phyloP scores from a whole-genome alignment of 2,888 invertebrate species.

The Acanthosepion esculentum region DNA sequence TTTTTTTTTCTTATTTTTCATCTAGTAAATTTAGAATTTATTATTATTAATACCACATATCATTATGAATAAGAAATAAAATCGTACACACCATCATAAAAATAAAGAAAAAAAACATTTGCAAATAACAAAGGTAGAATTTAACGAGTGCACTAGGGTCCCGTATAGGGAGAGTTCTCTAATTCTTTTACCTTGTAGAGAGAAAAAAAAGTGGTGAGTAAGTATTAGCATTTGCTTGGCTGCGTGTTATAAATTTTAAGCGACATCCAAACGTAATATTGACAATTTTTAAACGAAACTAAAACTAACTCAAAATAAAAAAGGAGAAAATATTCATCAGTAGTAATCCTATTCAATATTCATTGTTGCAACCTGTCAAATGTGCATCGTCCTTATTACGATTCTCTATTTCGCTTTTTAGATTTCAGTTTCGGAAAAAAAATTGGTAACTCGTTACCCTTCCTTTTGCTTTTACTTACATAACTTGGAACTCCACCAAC shows the following conservation, averaged over 20 bases:
- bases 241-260: no score
- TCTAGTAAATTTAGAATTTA: neutral
- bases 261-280: no score
- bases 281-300: no score
- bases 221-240: no score
- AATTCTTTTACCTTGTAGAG: neutral
- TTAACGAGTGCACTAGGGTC: neutral
- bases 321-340: no score
- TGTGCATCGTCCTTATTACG: no score
- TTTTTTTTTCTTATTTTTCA: no score
- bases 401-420: no score
- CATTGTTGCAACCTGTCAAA: no score
- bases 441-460: neutral
- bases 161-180: neutral
- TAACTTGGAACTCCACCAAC: neutral
- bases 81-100: neutral
- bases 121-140: slow-evolving; percentile 8
- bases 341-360: no score
- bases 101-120: neutral
- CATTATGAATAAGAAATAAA: neutral
- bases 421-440: neutral
- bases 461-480: neutral
- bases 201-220: neutral
- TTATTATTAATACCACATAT: neutral
- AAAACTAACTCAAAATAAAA: no score